Base-by-base conservation (phyloP, 2,888 invertebrate species). In the Lampropteryx suffumata region DNA sequence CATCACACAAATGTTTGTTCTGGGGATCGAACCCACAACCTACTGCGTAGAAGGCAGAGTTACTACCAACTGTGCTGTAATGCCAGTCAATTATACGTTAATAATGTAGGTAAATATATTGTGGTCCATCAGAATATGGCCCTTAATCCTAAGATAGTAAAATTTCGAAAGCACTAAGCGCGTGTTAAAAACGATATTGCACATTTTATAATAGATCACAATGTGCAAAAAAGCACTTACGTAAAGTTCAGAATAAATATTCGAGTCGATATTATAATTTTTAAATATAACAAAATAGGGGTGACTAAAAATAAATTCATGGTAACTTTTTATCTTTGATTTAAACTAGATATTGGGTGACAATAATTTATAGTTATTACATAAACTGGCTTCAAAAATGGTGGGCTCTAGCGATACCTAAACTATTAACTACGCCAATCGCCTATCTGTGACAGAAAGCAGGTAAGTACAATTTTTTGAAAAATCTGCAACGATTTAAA, bases 351-450 rank as follows among this genome's bases (percentile, higher is more conserved):
- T 10, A 40, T 48, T 67, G 64, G 57, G 62, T 14, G 17, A 29
- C 28, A 36, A 14, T 50, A 40, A 24, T 24, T 3, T 17, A 17
- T 4, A 17, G 4, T 17, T 3, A 17, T 17, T 17, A 24, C 24
- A 63, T 28, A 47, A 43, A 70, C 71, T 71, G 67, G 71, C 69
- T 67, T 67, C 50, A 59, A 67, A 24, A 39, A 50, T 71, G 80
- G 79, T 80, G 82, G 82, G 79, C 61, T 80, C 88, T 89, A 88
- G 88, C 88, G 88, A 81, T 76, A 75, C 73, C 86, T 88, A 89
- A 76, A 74, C 85, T 87, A 85, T 74, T 61, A 46, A 65, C 59
- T 61, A 58, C 61, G 58, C 63, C 57, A 47, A 59, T 50, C 57
- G 67, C 62, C 49, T 55, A 52, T 35, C 34, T 21, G 65, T 70